These are phyloP conservation scores for Diarsia mendica DNA, from an alignment of 2,888 invertebrate species.

Conservation along the genomic window DNA sequence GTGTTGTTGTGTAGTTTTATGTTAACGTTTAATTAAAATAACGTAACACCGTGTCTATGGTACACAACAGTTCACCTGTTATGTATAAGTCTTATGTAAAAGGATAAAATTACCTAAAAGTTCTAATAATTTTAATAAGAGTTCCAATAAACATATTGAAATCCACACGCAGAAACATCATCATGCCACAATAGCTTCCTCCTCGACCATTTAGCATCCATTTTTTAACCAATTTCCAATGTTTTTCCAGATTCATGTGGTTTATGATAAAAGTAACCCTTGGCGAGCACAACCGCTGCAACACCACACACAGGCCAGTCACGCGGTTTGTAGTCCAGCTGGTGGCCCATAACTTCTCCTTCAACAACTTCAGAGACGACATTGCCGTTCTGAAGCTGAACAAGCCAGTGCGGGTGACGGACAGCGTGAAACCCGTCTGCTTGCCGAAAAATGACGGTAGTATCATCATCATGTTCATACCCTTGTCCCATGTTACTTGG, in stretches of 20 bases:
- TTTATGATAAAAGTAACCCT: constrained; percentile 97
- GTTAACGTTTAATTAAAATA: background rate
- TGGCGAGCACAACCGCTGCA: constrained; percentile 96
- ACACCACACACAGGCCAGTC: constrained; percentile 92
- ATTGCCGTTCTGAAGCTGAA: constrained; percentile 95
- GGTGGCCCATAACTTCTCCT: constrained; percentile 95
- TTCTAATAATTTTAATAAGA: background rate
- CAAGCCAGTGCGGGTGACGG: constrained; percentile 93
- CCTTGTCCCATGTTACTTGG: too few species aligned
- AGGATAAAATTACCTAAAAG: background rate
- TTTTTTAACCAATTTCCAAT: background rate
- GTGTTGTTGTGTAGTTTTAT: too few species aligned
- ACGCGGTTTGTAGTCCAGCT: constrained; percentile 94
- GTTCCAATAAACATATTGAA: background rate
- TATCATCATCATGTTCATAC: too few species aligned
- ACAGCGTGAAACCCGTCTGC: constrained; percentile 95
- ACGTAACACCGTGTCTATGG: background rate
- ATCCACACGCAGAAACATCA: background rate
- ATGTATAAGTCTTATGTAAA: background rate
- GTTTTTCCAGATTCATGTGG: constrained; percentile 94
- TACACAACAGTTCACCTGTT: background rate
- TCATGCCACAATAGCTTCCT: background rate
- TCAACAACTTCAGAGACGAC: constrained; percentile 95
- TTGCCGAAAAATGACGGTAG: constrained; percentile 92
- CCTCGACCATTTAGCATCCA: background rate